Percentiles rank a stretch among this genome's conserved stretches.
phyloP scores from a whole-genome alignment of 2,797 vertebrate genomes.

The Fundulus diaphanus region DNA sequence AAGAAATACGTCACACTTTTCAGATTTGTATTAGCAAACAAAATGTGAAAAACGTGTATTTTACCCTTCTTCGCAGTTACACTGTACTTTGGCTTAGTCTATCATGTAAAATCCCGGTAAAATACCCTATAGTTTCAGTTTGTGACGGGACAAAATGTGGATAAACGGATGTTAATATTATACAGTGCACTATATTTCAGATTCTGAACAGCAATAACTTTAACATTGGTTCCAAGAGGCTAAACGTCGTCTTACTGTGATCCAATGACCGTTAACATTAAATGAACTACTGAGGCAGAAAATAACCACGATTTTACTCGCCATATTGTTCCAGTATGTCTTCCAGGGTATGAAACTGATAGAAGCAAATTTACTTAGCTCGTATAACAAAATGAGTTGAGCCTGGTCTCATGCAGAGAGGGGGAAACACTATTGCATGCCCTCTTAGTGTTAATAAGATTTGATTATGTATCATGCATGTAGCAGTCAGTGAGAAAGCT shows the following conservation, averaged over 20 bases:
- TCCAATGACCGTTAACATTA: background rate
- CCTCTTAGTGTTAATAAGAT: constrained; percentile 14
- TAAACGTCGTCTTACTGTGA: background rate
- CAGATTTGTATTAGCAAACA: too few relatives aligned
- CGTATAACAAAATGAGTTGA: background rate
- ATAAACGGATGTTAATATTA: background rate
- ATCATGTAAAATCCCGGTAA: too few relatives aligned
- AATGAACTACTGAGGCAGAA: background rate
- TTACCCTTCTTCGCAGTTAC: too few relatives aligned
- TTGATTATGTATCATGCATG: constrained; percentile 11
- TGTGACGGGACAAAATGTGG: background rate
- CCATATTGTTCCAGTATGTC: background rate
- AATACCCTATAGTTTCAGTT: background rate
- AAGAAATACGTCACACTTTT: too few relatives aligned
- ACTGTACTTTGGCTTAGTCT: too few relatives aligned
- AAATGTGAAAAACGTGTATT: too few relatives aligned
- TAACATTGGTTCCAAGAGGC: background rate
- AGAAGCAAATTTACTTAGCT: constrained; percentile 1
- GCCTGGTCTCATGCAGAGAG: constrained; percentile 1
- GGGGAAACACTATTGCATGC: background rate
- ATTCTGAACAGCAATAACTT: background rate
- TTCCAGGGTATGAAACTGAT: background rate
- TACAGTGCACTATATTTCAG: background rate
- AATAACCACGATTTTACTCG: background rate
- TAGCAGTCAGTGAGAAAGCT: constrained; percentile 28